phyloP scores from a whole-genome alignment of 2,113 vertebrate species.

The Microtus pennsylvanicus region DNA sequence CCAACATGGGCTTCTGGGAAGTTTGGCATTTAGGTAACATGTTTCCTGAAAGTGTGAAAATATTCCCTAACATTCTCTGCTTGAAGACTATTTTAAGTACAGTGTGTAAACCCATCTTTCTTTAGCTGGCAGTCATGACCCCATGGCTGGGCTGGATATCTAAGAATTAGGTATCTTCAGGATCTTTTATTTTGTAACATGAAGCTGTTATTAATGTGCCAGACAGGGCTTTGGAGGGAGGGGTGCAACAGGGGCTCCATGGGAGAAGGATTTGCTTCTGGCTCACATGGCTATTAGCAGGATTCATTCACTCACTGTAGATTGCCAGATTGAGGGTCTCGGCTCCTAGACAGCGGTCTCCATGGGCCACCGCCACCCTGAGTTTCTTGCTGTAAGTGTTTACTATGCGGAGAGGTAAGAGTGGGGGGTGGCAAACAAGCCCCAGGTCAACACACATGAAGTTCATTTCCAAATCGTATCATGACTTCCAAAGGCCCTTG shows the following conservation, averaged over 20 bases:
- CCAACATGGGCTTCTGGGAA: background rate
- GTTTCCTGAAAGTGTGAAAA: constrained; percentile 9
- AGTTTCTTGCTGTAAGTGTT: background rate
- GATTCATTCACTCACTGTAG: background rate
- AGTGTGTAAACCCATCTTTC: background rate
- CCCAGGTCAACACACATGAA: background rate
- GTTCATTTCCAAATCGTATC: background rate
- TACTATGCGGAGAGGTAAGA: background rate
- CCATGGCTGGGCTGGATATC: background rate
- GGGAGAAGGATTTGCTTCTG: background rate
- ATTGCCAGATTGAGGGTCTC: background rate
- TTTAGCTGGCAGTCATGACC: background rate
- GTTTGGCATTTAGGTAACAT: background rate
- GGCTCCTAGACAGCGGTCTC: background rate
- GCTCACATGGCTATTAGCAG: background rate
- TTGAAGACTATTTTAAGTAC: background rate
- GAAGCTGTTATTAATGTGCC: background rate
- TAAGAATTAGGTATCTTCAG: background rate
- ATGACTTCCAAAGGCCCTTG: background rate
- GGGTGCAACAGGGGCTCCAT: background rate
- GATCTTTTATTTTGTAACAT: background rate
- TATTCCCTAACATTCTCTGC: background rate
- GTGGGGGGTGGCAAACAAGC: background rate
- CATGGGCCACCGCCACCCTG: background rate
- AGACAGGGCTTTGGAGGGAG: background rate